Evolutionary conservation across 2,888 invertebrate genomes (phyloP).

Genomic region (Cabera pusaria): DNA sequence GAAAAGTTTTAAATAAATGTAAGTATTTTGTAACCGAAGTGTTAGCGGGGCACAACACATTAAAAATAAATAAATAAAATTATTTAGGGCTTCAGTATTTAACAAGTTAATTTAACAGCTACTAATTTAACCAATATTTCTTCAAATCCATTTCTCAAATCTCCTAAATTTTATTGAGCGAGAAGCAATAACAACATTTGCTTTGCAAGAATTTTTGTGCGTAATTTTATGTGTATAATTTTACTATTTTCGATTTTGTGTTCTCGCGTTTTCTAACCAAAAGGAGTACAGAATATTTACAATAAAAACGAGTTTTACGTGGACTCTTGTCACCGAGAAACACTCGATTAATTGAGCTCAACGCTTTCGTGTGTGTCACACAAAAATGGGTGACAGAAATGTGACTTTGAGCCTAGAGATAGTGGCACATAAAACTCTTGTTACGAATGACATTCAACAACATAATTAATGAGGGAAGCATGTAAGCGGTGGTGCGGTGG

Average conservation of each 20-base stretch:
- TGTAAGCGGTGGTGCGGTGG: slow-evolving; percentile 53
- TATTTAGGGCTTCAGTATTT: slow-evolving; percentile 4
- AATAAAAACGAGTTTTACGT: slow-evolving; percentile 25
- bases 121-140: slow-evolving; percentile 13
- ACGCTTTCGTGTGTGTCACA: not conserved
- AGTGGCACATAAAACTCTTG: slow-evolving; percentile 27
- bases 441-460: slow-evolving; percentile 35
- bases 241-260: slow-evolving; percentile 66
- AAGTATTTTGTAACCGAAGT: too few species aligned
- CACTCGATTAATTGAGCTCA: not conserved
- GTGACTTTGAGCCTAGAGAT: too few species aligned
- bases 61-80: too few species aligned
- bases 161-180: not conserved
- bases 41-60: too few species aligned
- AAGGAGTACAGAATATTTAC: slow-evolving; percentile 42
- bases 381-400: too few species aligned
- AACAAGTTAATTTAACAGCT: slow-evolving; percentile 9
- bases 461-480: slow-evolving; percentile 48
- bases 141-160: too few species aligned
- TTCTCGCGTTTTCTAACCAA: slow-evolving; percentile 38
- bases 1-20: too few species aligned
- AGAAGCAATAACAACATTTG: not conserved
- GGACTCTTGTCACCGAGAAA: slow-evolving; percentile 15
- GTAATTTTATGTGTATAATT: too few species aligned
- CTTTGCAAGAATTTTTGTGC: slow-evolving; percentile 46